phyloP scores from a whole-genome alignment of 1,140 invertebrate genomes.

The Hyposmocoma kahamanoa region DNA sequence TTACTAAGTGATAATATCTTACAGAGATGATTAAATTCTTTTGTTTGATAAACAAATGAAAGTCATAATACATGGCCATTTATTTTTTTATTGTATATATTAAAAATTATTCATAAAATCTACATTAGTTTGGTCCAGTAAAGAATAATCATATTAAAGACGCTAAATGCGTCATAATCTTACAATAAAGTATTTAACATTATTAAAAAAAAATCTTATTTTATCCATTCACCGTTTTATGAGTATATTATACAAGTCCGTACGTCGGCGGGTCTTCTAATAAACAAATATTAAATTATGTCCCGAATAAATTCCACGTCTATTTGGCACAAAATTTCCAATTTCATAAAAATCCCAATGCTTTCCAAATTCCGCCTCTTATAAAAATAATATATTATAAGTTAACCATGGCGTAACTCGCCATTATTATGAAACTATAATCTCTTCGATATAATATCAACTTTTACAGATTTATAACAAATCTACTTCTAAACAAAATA shows the following conservation, averaged over 20 bases:
- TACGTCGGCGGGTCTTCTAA: slow-evolving; percentile 40
- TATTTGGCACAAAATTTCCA: slow-evolving; percentile 71
- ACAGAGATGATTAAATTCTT: too few relatives aligned
- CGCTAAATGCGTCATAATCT: slow-evolving; percentile 66
- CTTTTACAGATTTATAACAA: not conserved
- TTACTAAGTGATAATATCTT: too few relatives aligned
- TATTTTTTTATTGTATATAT: slow-evolving; percentile 44
- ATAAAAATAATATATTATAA: slow-evolving; percentile 1
- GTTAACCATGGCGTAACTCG: slow-evolving; percentile 26
- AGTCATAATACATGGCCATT: slow-evolving; percentile 60
- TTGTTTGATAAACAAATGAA: too few relatives aligned
- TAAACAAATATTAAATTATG: slow-evolving; percentile 48
- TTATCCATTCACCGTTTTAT: slow-evolving; percentile 44
- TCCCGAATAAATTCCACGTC: slow-evolving; percentile 61
- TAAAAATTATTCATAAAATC: slow-evolving; percentile 46
- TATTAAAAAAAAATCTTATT: slow-evolving; percentile 13
- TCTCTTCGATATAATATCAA: slow-evolving; percentile 3
- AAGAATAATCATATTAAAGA: slow-evolving; percentile 36
- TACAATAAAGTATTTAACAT: too few relatives aligned
- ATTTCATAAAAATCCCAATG: not conserved
- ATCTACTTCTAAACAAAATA: not conserved
- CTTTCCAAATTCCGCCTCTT: not conserved
- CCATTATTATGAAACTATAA: slow-evolving; percentile 17
- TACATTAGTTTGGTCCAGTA: slow-evolving; percentile 63
- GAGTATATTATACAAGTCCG: slow-evolving; percentile 26